Evolutionary conservation across 2,888 invertebrate genomes (phyloP), one percentile per base, ranked within the genome.

Genomic region (Andrena flavipes): DNA sequence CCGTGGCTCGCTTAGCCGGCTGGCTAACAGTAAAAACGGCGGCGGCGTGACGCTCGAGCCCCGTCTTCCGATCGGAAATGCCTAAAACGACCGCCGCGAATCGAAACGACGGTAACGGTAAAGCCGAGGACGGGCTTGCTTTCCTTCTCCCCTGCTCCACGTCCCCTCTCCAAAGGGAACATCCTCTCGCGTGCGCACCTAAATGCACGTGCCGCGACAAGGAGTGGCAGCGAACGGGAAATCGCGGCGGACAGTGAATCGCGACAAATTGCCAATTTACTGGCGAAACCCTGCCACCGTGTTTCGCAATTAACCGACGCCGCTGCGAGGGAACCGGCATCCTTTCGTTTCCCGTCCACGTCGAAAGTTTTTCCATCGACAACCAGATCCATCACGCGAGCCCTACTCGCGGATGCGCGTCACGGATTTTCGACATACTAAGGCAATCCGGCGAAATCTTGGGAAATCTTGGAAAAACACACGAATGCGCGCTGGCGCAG

Each of bases 31-130:
- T 87, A 87, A 87, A 87, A 79, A 42, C 80, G 69, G 73, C 76
- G 77, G 77, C 59, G 75, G 64, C 76, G 76, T 77, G 67, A 76
- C 75, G 59, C 60, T 26, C 64, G n/a, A n/a, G 74, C 30, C 49
- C 59, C 67, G 80, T 77, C 89, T 89, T 89, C 89, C 89, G 89
- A 89, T 89, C 89, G 89, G 89, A 89, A 89, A 89, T 87, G 84
- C 79, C 86, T 89, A 86, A 87, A 88, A 86, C 82, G 76, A 69
- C 60, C 74, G 82, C 65, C 54, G 75, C 72, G 88, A 87, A 87
- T 89, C 68, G 82, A 84, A 88, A 88, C 85, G 67, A 78, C 76
- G 56, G 5, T 88, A 88, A 88, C 88, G 88, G 88, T 88, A 82
- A 60, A 72, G 8, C 30, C 60, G 30, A 33, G 30, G 54, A n/a